Percentiles rank a stretch among this genome's conserved stretches.
Evolutionary conservation across 2,113 vertebrate genomes (phyloP).

Genomic region (Paratilapia polleni): DNA sequence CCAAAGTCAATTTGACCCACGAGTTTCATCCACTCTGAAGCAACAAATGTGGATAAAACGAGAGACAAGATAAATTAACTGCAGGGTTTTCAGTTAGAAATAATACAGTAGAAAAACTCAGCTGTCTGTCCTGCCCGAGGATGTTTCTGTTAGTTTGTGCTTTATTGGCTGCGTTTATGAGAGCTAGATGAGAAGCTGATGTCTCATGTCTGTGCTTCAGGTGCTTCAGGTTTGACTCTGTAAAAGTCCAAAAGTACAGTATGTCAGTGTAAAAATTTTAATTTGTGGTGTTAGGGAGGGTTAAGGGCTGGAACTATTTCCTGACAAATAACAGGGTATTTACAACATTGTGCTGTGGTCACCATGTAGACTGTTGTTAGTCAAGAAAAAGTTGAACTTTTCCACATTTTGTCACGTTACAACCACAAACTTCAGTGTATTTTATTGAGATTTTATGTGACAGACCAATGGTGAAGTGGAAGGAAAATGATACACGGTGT

Average conservation of each 20-base stretch:
- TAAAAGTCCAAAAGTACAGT: too few species aligned
- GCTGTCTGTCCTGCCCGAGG: background rate
- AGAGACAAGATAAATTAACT: background rate
- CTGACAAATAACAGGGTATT: too few species aligned
- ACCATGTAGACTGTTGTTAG: too few species aligned
- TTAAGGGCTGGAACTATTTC: too few species aligned
- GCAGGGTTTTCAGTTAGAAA: background rate
- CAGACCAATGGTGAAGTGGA: too few species aligned
- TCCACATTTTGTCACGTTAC: too few species aligned
- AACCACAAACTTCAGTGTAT: too few species aligned
- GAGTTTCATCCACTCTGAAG: background rate
- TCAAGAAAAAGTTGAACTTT: background rate
- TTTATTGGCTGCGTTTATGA: background rate
- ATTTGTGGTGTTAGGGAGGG: background rate
- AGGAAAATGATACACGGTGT: too few species aligned
- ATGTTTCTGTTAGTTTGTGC: background rate
- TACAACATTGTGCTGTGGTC: too few species aligned
- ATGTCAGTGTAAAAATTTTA: too few species aligned
- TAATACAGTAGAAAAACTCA: too few species aligned
- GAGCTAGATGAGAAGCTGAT: background rate
- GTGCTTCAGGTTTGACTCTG: background rate
- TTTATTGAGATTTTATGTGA: too few species aligned
- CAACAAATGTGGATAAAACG: background rate
- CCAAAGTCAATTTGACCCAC: background rate
- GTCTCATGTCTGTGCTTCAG: background rate